These are phyloP conservation scores for Limnephilus rhombicus DNA, from an alignment of 2,888 invertebrate species.

Conservation along the genomic window DNA sequence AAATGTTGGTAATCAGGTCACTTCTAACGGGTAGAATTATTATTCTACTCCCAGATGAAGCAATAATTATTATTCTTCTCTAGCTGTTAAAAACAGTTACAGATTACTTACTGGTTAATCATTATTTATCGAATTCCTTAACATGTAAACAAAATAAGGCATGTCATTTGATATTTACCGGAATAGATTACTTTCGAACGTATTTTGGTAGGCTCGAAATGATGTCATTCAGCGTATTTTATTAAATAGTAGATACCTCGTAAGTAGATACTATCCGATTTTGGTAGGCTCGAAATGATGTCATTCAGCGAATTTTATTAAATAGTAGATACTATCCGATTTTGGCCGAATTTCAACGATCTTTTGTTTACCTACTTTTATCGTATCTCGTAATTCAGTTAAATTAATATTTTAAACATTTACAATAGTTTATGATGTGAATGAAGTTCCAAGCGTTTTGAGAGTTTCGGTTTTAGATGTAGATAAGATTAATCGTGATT, in stretches of 20 bases:
- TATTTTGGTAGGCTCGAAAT: background rate
- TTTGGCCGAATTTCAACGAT: background rate
- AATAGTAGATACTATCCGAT: background rate
- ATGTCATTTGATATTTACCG: background rate
- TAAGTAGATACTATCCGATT: background rate
- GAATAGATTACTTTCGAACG: background rate
- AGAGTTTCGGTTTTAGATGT: too few species aligned
- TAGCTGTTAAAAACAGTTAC: conserved; percentile 19
- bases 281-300: background rate
- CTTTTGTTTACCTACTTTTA: too few species aligned
- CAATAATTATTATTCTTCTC: conserved; percentile 4
- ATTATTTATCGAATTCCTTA: background rate
- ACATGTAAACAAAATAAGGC: background rate
- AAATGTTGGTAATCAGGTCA: conserved; percentile 46
- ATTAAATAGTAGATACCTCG: background rate
- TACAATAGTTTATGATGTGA: background rate
- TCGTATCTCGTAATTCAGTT: background rate
- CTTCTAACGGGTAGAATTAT: conserved; percentile 24
- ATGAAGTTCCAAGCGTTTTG: background rate
- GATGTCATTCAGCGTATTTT: background rate
- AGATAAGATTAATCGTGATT: too few species aligned
- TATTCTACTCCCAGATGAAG: background rate
- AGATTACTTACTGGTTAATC: background rate
- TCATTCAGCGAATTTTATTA: background rate
- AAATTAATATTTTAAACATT: background rate